Base-by-base conservation (phyloP, 2,888 invertebrate species). In the Hyposoter didymator region DNA sequence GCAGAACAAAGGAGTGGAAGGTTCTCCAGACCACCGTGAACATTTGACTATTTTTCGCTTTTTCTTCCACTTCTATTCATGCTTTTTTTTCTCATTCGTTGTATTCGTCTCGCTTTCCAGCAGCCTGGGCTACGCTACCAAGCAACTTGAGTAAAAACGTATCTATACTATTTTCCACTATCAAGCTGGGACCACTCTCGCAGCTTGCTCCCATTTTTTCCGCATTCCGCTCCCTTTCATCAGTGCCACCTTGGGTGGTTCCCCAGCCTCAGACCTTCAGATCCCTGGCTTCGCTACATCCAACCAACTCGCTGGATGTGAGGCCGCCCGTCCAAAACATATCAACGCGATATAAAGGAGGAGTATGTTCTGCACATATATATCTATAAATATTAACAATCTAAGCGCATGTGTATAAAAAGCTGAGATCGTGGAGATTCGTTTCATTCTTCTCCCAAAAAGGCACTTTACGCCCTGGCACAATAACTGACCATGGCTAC, bases 401-500 rank as follows among this genome's bases (percentile, higher is more conserved):
- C 32, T 59, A 43, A n/a, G 10, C 10, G 32, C 49, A 69, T 43
- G 22, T 59, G 59, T 59, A 59, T 14, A 59, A 6, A 14, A 59
- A 59, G 14, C 19, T 59, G 49, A 76, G 87, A 82, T 87, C 82
- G 82, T 82, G 82, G 67, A 55, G 87, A 87, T 90, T 90, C 89
- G 89, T 91, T 90, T 90, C 88, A 91, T 92, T 91, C 91, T 86
- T 89, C 90, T 55, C 90, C 90, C 91, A 92, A 92, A 92, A 91
- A 92, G 92, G 90, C 90, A 93, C 92, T 92, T 93, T 92, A 90
- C 91, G 90, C 92, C 90, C 89, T 90, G 91, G 92, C 92, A 93
- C 93, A 93, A 93, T 93, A 93, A 92, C 92, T 90, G 90, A 90
- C 91, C 91, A 90, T 90, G 90, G 90, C 92, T 93, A 93, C 93